Conservation (phyloP, 1,140 invertebrate genomes). For the Neomicropteryx cornuta region DNA sequence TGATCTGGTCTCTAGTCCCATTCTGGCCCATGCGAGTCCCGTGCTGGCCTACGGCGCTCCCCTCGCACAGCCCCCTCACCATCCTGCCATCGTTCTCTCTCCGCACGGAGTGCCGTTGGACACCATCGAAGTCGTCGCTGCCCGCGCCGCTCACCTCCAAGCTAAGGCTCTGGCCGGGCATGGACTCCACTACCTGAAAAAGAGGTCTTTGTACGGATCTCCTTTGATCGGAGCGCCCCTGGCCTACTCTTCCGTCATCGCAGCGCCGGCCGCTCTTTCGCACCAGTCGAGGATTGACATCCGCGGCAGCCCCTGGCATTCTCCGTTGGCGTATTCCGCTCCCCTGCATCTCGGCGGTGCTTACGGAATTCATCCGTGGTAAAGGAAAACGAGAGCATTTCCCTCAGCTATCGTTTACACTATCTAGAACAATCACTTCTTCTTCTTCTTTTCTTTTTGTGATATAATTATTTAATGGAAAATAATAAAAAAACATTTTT, state of each 20-base stretch:
- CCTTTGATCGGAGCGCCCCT: conserved; percentile 19
- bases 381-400: no score
- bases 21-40: conserved; percentile 14
- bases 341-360: conserved; percentile 21
- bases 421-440: no score
- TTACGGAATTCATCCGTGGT: conserved; percentile 23
- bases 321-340: conserved; percentile 17
- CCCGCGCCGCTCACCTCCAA: conserved; percentile 32
- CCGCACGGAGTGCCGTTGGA: conserved; percentile 19
- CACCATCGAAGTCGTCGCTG: conserved; percentile 35
- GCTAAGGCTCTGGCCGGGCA: conserved; percentile 23
- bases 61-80: conserved; percentile 15
- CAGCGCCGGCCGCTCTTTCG: conserved; percentile 11
- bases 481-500: no score
- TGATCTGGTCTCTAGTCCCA: conserved; percentile 9
- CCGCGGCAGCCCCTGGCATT: conserved; percentile 12
- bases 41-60: conserved; percentile 14
- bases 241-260: conserved; percentile 15
- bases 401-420: no score
- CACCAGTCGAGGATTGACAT: conserved; percentile 13
- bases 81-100: conserved; percentile 9
- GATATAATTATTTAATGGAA: no score
- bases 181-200: conserved; percentile 24
- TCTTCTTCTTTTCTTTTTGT: no score
- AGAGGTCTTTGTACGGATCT: no score